A percentile compares a stretch with the other conserved stretches of the same genome.
Evolutionary conservation across 2,888 invertebrate species (phyloP).

Genomic region (Meandrusa payeni): DNA sequence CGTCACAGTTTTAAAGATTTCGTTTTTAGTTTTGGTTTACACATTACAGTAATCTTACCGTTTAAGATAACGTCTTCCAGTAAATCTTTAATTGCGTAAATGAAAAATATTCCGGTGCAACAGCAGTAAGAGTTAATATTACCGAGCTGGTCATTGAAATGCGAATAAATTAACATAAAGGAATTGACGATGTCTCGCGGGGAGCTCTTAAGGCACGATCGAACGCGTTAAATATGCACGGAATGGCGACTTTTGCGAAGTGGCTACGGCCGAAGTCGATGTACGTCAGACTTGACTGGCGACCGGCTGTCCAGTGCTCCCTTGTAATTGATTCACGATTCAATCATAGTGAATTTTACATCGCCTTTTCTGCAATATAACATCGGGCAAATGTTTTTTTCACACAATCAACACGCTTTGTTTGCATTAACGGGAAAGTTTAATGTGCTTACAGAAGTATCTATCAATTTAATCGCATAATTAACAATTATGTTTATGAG

Average conservation of each 20-base stretch:
- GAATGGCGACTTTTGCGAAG: conserved; percentile 50
- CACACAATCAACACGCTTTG: background rate
- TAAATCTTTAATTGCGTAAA: conserved; percentile 14
- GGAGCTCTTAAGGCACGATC: conserved; percentile 48
- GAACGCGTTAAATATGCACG: conserved; percentile 60
- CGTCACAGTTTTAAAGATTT: too few relatives aligned
- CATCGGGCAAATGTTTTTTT: background rate
- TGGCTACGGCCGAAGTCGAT: conserved; percentile 31
- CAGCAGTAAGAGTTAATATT: conserved; percentile 55
- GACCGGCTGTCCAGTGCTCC: conserved; percentile 18
- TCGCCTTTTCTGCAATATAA: conserved; percentile 3
- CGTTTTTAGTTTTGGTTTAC: too few relatives aligned
- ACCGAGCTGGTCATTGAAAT: conserved; percentile 65
- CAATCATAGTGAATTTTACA: conserved; percentile 3
- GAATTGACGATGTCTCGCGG: conserved; percentile 45
- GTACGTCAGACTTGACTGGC: conserved; percentile 25
- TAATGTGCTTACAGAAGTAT: too few relatives aligned
- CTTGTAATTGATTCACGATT: conserved; percentile 24
- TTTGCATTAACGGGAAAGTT: too few relatives aligned
- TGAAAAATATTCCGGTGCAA: conserved; percentile 16
- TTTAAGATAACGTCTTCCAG: background rate
- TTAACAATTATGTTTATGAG: too few relatives aligned
- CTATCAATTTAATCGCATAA: too few relatives aligned
- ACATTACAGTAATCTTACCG: background rate
- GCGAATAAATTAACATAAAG: conserved; percentile 73